Percentiles rank a stretch among this genome's conserved stretches.
Conservation (phyloP, 1,140 invertebrate genomes). For the Conus betulinus region DNA sequence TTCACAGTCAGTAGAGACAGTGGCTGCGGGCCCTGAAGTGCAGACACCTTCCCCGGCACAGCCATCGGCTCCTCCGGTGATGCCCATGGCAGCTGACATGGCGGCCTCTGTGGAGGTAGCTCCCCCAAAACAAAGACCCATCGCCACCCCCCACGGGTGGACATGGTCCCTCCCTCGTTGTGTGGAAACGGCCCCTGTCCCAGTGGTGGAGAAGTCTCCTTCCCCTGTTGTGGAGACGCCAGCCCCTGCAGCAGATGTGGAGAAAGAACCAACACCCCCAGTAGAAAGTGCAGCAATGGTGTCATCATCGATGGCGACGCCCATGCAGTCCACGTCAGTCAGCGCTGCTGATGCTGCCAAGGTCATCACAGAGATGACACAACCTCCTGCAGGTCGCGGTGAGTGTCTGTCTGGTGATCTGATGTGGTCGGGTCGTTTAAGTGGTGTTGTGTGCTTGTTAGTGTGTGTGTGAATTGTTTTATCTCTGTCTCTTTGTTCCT, state of each 20-base stretch:
- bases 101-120: background rate
- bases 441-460: no score
- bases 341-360: background rate
- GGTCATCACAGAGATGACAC: no score
- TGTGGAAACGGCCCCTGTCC: background rate
- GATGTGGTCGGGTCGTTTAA: no score
- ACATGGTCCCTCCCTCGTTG: background rate
- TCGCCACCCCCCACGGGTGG: background rate
- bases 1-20: background rate
- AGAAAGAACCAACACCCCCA: background rate
- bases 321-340: background rate
- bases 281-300: background rate
- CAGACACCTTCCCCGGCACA: constrained; percentile 13
- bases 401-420: no score
- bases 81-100: background rate
- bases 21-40: background rate
- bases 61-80: background rate
- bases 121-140: background rate
- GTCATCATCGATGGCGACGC: background rate
- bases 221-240: background rate
- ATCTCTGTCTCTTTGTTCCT: no score
- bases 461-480: no score
- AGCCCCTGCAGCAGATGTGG: background rate
- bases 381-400: no score
- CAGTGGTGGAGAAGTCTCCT: background rate